Evolutionary conservation across 2,888 invertebrate genomes (phyloP), one percentile per base, ranked within the genome.

Genomic region (Agapostemon virescens): DNA sequence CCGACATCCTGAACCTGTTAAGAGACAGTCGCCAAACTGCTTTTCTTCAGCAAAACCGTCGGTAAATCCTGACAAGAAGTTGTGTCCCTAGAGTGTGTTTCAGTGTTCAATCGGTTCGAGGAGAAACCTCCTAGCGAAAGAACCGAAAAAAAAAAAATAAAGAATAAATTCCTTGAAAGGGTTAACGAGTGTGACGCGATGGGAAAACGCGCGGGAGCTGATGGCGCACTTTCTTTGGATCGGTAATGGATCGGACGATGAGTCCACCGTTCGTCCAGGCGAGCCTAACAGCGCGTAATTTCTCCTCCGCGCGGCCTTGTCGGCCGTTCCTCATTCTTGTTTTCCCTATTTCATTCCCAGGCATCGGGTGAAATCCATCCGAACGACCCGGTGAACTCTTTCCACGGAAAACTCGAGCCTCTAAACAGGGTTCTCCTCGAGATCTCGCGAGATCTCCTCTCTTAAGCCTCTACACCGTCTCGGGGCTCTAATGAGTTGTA

Each of bases 341-440:
- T 81, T 77, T 74, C 68, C 55, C 26, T 52, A 33, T 40, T 63
- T 45, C 42, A 61, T 64, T 33, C 33, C 45, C n/a, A n/a, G 11
- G 49, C 49, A 33, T 66, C 76, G 80, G 85, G 89, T 88, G 89
- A 90, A 89, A 90, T 89, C 89, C 77, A 74, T 74, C 70, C 79
- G 76, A 61, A 61, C 79, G 89, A 88, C 89, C 90, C 86, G 88
- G 68, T 89, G 90, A 89, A 89, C 89, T 90, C 89, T 89, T 88
- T 89, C 79, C 79, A 17, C 79, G 84, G 81, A 85, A 87, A 87
- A 86, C 77, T 81, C 68, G 36, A 64, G 33, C 61, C 61, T 33
- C 20, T 33, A 33, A n/a, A 33, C 20, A 61, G 33, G 26, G 55
- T 55, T 15, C n/a, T n/a, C 6, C 6, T 30, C 7, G 20, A 9